Evolutionary conservation across 2,888 invertebrate genomes (phyloP), one percentile per base, ranked within the genome.

Genomic region (Sinopyrophorus schimmeli): DNA sequence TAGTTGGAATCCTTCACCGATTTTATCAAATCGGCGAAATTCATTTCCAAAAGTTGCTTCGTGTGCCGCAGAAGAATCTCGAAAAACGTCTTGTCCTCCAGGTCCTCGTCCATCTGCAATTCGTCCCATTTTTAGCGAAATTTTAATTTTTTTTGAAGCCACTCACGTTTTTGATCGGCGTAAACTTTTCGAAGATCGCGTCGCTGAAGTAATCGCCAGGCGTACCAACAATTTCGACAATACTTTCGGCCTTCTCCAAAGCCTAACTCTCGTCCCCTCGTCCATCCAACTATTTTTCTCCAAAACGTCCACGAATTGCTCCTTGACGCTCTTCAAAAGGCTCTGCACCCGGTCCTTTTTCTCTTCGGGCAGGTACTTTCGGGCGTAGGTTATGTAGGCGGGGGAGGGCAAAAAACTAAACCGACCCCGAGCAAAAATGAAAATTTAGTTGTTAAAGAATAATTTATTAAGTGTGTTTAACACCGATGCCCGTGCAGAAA

Each of bases 191-290:
- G 40, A 65, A 62, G 26, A 44, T 43, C 1, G 30, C 42, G 12
- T 54, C 55, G 24, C 61, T 44, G 23, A 55, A 62, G 49, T 61
- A 60, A 47, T 64, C 60, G 10, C 58, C 54, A 20, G 60, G 61
- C 5, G 56, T 60, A 7, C 62, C 63, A 11, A 63, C 57, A 26
- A 62, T 41, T 18, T 56, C 47, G 15, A 37, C 47, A n/a, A 59
- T 48, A 14, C 50, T 55, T 17, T 35, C 30, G 5, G 63, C 38
- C 48, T 61, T 62, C 7, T 30, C 27, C 4, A 59, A 28, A 3
- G 60, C 58, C 3, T 37, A 7, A 37, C 44, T 52, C 53, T 61
- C 9, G 56, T 59, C 41, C 47, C 46, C 6, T 52, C 49, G 35
- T 61, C 58, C 55, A 62, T 54, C 63, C 63, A 65, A 5, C 39